These are phyloP conservation scores for Lamproptera curius DNA, from an alignment of 2,888 invertebrate genomes.

Conservation along the genomic window DNA sequence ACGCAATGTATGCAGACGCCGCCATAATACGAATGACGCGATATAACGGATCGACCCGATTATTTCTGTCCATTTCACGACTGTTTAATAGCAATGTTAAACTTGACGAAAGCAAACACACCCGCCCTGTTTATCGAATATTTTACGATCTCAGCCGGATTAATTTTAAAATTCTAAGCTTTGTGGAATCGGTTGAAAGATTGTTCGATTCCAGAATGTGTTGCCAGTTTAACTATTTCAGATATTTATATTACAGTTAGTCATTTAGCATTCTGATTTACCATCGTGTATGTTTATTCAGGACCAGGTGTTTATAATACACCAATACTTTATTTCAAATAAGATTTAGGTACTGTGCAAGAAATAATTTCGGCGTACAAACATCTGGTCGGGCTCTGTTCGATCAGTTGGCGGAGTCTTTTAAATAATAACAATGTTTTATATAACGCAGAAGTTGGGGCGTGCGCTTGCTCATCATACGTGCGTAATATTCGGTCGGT, in stretches of 20 bases:
- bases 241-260: constrained; percentile 74
- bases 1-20: constrained; percentile 54
- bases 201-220: constrained; percentile 62
- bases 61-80: constrained; percentile 77
- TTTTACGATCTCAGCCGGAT: constrained; percentile 72
- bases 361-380: constrained; percentile 60
- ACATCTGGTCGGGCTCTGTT: constrained; percentile 56
- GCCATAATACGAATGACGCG: constrained; percentile 71
- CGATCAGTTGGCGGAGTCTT: constrained; percentile 36
- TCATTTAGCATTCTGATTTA: constrained; percentile 76
- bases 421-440: constrained; percentile 19
- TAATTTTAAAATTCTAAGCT: constrained; percentile 73
- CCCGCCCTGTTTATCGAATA: constrained; percentile 75
- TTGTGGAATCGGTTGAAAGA: constrained; percentile 69
- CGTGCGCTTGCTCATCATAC: neutral
- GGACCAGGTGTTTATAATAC: constrained; percentile 71
- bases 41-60: constrained; percentile 76
- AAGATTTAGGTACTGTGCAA: constrained; percentile 57
- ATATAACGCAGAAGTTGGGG: constrained; percentile 4
- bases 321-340: constrained; percentile 68
- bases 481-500: neutral
- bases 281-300: constrained; percentile 70
- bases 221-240: constrained; percentile 64
- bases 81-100: constrained; percentile 78
- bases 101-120: constrained; percentile 75